Base-by-base conservation (phyloP, 2,888 invertebrate genomes). In the Cantharis rustica region DNA sequence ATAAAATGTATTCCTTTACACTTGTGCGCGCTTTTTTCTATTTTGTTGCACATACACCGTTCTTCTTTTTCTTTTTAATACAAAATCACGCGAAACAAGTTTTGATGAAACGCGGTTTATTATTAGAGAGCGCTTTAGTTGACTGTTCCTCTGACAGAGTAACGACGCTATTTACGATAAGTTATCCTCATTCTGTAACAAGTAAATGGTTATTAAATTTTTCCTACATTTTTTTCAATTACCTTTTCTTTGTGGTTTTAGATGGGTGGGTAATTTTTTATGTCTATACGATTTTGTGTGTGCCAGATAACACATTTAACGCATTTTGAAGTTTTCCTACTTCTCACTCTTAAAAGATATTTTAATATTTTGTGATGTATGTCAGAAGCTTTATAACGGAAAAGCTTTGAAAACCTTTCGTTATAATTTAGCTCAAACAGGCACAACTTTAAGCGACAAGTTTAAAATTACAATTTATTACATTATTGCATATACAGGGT, bases 1-100 rank as follows among this genome's bases (percentile, higher is more conserved):
- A 85, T 85, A 85, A 85, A 85, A 84, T 82, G 83, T 82, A 81
- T 75, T 63, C 77, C 81, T 79, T 76, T 72, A 70, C 75, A 63
- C 72, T 77, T 72, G 47, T 63, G 69, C 72, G 70, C 61, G 72
- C 68, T 64, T 61, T n/a, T 66, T 47, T 47, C n/a, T n/a, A 47
- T 75, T 75, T 77, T 61, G 26, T 62, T 71, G 31, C 64, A 75
- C 71, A 63, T 31, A 26, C 20, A n/a, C 11, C n/a, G 23, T 71
- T 70, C 31, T 47, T 73, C 69, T 64, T 72, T 73, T 72, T 75
- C 68, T 16, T 72, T 78, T 75, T 75, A 73, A 75, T 75, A 74
- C 61, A 62, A 27, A 61, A 66, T 69, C 63, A 61, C 27, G 70
- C 31, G 20, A 23, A 31, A 61, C 70, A 68, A 68, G 73, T 61